phyloP scores from a whole-genome alignment of 92 coral and sea anemone species.

The Zoanthus sansibaricus region DNA sequence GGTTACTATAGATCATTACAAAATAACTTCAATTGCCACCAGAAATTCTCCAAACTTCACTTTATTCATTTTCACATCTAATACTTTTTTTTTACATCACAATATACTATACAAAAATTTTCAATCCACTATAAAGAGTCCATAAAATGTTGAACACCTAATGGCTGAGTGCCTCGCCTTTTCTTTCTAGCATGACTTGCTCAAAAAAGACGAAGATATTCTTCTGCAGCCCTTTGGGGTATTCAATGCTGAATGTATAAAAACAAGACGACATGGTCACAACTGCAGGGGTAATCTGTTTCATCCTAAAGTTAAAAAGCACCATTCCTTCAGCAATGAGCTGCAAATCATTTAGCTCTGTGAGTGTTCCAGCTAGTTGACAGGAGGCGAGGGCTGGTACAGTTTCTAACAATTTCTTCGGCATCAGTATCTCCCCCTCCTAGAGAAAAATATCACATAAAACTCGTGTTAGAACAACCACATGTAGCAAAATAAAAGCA shows the following conservation, averaged over 20 bases:
- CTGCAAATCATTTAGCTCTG: not conserved
- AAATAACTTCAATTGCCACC: too few species aligned
- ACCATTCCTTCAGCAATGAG: constrained; percentile 23
- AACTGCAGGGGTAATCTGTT: not conserved
- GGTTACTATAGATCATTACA: too few species aligned
- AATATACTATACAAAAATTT: too few species aligned
- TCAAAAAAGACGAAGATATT: not conserved
- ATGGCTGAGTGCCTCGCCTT: not conserved
- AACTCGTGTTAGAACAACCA: constrained; percentile 15
- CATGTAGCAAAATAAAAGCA: not conserved
- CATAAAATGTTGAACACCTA: too few species aligned
- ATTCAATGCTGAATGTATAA: not conserved
- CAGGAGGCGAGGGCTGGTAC: constrained; percentile 19
- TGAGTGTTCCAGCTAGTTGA: not conserved
- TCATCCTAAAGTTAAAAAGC: not conserved
- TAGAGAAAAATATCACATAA: constrained; percentile 11
- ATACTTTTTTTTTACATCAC: too few species aligned
- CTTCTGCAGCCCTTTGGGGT: constrained; percentile 13
- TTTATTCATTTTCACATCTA: too few species aligned
- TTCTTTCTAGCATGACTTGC: not conserved
- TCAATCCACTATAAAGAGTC: too few species aligned
- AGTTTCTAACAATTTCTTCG: not conserved
- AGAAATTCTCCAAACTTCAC: too few species aligned
- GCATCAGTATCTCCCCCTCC: constrained; percentile 30
- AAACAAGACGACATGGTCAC: not conserved